These are phyloP conservation scores for Campopleginae sp. DNA, from an alignment of 2,888 invertebrate species.

Conservation along the genomic window DNA sequence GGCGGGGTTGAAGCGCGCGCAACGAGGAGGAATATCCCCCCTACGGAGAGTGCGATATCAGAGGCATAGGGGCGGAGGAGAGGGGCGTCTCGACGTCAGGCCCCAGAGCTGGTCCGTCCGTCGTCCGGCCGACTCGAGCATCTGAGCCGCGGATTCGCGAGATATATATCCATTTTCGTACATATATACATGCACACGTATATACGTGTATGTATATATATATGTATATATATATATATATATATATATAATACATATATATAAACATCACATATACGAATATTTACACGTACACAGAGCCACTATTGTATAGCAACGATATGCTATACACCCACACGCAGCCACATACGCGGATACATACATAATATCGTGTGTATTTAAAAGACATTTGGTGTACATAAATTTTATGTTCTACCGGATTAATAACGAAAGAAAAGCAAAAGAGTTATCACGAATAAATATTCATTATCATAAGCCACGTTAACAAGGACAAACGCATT, in stretches of 20 bases:
- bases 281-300: conserved; percentile 59
- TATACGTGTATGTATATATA: conserved; percentile 60
- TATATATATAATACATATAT: conserved; percentile 64
- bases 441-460: neutral
- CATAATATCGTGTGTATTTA: conserved; percentile 23
- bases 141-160: conserved; percentile 80
- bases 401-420: conserved; percentile 51
- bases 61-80: conserved; percentile 68
- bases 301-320: conserved; percentile 28
- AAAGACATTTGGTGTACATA: conserved; percentile 53
- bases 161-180: conserved; percentile 72
- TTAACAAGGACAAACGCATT: neutral
- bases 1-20: conserved; percentile 71
- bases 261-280: conserved; percentile 34
- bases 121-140: conserved; percentile 83
- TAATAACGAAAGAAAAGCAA: conserved; percentile 36
- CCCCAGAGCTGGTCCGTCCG: conserved; percentile 84
- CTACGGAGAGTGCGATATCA: conserved; percentile 57
- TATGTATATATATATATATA: conserved; percentile 55
- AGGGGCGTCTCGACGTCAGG: conserved; percentile 78
- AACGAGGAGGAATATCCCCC: conserved; percentile 64
- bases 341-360: conserved; percentile 13
- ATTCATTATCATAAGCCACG: neutral
- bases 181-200: conserved; percentile 64
- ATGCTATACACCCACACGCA: conserved; percentile 16